These are phyloP conservation scores for Ceratina japonica DNA, from an alignment of 1,140 invertebrate genomes.

Conservation along the genomic window DNA sequence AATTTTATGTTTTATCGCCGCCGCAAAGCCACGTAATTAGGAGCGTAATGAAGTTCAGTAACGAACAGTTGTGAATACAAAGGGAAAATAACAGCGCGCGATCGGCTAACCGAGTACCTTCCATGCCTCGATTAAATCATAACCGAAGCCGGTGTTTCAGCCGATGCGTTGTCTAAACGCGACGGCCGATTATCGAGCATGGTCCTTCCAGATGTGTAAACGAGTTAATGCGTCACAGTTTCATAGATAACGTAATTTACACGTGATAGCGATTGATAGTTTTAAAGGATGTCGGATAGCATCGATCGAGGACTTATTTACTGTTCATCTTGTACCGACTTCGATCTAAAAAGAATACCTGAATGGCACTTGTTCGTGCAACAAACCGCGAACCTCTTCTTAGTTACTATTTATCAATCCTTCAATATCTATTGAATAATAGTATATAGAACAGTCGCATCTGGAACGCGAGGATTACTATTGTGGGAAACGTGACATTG, in stretches of 20 bases:
- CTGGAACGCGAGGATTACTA: not conserved
- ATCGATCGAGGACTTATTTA: conserved; percentile 14
- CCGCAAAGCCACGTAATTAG: not conserved
- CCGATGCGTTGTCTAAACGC: not conserved
- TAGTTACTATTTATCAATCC: too few relatives aligned
- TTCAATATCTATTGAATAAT: too few relatives aligned
- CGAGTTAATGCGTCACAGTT: conserved; percentile 4
- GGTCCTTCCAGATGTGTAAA: too few relatives aligned
- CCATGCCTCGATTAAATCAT: not conserved
- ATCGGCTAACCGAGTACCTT: not conserved
- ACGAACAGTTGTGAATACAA: not conserved
- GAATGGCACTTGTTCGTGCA: conserved; percentile 56
- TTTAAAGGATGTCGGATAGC: not conserved
- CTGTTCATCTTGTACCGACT: not conserved
- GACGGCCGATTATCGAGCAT: not conserved
- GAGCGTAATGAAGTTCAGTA: not conserved
- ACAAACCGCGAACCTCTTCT: not conserved
- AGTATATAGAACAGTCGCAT: too few relatives aligned
- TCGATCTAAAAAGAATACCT: conserved; percentile 54
- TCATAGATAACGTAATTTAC: conserved; percentile 17
- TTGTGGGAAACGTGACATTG: not conserved
- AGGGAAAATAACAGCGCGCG: not conserved
- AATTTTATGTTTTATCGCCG: not conserved
- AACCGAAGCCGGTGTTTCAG: not conserved
- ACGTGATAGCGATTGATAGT: not conserved